These are phyloP conservation scores for Malacoctenus gilli DNA, from an alignment of 2,797 vertebrate genomes.

Conservation along the genomic window DNA sequence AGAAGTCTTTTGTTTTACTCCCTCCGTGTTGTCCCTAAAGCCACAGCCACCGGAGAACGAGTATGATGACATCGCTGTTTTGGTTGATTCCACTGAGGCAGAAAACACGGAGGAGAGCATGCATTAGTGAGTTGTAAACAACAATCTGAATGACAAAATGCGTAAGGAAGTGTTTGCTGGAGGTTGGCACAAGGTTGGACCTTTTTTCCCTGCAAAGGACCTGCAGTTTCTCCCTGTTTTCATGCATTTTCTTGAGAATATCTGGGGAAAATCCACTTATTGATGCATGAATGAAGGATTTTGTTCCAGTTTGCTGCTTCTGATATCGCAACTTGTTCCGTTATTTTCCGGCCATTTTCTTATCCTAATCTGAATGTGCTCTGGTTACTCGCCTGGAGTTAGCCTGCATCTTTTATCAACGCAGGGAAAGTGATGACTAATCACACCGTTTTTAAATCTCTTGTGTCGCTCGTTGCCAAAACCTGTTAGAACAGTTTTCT, in stretches of 20 bases:
- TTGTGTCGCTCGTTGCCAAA: background rate
- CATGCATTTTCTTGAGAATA: conserved; percentile 17
- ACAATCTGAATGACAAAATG: too few species aligned
- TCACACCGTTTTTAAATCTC: background rate
- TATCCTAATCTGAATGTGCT: background rate
- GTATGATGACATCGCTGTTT: too few species aligned
- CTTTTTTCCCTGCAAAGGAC: conserved; percentile 7
- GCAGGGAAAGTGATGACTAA: background rate
- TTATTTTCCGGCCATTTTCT: background rate
- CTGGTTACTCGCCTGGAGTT: background rate
- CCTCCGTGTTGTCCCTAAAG: too few species aligned
- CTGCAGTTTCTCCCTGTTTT: background rate
- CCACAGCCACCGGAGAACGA: too few species aligned
- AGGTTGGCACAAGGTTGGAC: background rate
- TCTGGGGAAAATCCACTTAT: conserved; percentile 6
- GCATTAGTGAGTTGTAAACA: too few species aligned
- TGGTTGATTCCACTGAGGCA: too few species aligned
- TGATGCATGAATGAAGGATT: background rate
- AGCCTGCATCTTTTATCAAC: background rate
- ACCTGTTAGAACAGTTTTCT: background rate
- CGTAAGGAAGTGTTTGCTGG: conserved; percentile 18
- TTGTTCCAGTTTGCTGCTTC: background rate
- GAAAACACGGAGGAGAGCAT: too few species aligned
- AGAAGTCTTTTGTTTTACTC: too few species aligned
- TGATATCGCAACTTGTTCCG: too few species aligned